phyloP scores from a whole-genome alignment of 2,113 vertebrate genomes.

The Otis tarda region DNA sequence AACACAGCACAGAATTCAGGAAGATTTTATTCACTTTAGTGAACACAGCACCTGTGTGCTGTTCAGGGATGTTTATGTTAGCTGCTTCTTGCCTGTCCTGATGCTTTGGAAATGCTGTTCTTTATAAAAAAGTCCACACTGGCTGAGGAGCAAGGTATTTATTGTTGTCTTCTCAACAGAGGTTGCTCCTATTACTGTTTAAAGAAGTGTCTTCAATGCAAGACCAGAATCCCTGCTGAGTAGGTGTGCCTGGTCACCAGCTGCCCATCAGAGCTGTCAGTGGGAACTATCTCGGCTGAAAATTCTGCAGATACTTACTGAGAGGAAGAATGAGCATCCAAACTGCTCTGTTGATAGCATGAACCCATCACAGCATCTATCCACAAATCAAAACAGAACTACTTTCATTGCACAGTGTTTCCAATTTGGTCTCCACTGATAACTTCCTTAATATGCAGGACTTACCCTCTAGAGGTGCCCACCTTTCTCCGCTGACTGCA shows the following conservation, averaged over 20 bases:
- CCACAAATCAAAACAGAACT: neutral
- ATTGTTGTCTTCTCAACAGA: neutral
- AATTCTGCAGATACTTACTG: neutral
- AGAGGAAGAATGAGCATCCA: fast-evolving
- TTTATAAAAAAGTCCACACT: neutral
- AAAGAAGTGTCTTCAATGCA: neutral
- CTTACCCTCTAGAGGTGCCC: neutral
- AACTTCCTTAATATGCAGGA: neutral
- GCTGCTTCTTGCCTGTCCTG: neutral
- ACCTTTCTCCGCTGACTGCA: neutral
- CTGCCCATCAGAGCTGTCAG: neutral
- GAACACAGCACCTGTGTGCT: neutral
- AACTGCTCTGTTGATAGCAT: neutral
- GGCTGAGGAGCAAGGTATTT: neutral
- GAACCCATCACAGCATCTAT: neutral
- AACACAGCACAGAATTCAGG: neutral
- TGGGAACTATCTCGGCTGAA: neutral
- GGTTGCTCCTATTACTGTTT: neutral
- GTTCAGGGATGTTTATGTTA: neutral
- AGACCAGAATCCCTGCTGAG: neutral
- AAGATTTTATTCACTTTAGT: neutral
- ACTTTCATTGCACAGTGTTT: neutral
- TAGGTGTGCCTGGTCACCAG: neutral
- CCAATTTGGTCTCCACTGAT: neutral
- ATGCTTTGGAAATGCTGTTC: neutral